Base-by-base conservation (phyloP, 2,888 invertebrate species). In the Melikaiella ostensackeni region DNA sequence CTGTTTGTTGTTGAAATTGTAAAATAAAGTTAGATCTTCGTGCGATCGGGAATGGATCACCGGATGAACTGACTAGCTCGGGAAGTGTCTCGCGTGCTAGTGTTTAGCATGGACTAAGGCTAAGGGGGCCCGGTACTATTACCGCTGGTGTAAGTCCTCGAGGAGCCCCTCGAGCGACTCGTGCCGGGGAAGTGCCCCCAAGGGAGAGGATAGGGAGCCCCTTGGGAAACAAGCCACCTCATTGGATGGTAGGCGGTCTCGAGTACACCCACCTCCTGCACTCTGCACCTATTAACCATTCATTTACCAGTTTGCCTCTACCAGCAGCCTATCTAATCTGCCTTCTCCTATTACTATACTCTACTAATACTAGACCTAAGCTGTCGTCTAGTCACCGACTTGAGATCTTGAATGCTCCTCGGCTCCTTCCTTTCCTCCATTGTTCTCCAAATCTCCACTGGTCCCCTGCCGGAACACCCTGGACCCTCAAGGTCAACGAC, bases 191-290 rank as follows among this genome's bases (percentile, higher is more conserved):
- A 89, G 89, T 87, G 90, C 87, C 87, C 87, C 87, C 84, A 88
- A 87, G 87, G 88, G 89, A 89, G 87, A 86, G 87, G 85, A 86
- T 84, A 83, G 88, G 88, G 88, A 88, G 87, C 87, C 89, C 89
- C 88, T 85, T 89, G 89, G 89, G 89, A 88, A 89, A 88, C 87
- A 87, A 84, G 86, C 87, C 87, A 88, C 89, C 90, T 90, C 86
- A 91, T 91, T 91, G 91, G 91, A 88, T 90, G 91, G 90, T 89
- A 89, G 91, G 91, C 91, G 91, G 89, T 89, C 87, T 88, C 84
- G 87, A 87, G 86, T 87, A 88, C 88, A 89, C 89, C 89, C 88
- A 88, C 90, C 87, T 74, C 24, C 55, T 75, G 62, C 77, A 79
- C 79, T 77, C 78, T 75, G 70, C 80, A 74, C 77, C 80, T 82